These are phyloP conservation scores for Dolichoris vasculosae DNA, from an alignment of 1,140 invertebrate genomes.

Conservation along the genomic window DNA sequence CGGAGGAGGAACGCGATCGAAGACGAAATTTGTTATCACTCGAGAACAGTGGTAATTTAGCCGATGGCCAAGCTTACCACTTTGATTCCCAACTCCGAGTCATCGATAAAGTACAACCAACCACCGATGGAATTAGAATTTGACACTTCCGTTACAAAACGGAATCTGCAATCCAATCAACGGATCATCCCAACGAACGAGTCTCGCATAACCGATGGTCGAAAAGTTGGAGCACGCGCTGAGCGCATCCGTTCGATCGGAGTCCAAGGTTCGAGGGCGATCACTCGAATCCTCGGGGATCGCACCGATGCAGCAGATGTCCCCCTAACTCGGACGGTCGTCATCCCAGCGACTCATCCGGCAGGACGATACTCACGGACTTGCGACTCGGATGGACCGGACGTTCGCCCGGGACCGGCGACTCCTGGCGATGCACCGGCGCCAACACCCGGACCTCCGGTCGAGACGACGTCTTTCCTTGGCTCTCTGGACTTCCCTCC, in stretches of 20 bases:
- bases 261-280: background rate
- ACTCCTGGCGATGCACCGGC: constrained; percentile 58
- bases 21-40: no score
- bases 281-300: constrained; percentile 28
- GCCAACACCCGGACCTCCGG: constrained; percentile 69
- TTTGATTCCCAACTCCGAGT: background rate
- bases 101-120: background rate
- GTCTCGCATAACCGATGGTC: no score
- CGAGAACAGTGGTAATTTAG: no score
- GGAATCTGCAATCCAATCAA: background rate
- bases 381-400: constrained; percentile 59
- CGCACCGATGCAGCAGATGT: constrained; percentile 66
- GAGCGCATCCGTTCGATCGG: background rate
- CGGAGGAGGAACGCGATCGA: no score
- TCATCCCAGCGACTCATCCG: constrained; percentile 69
- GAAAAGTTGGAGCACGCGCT: background rate
- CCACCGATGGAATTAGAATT: background rate
- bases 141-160: background rate
- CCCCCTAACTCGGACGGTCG: constrained; percentile 58
- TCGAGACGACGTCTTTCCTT: constrained; percentile 47
- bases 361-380: constrained; percentile 71
- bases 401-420: constrained; percentile 17
- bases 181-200: background rate
- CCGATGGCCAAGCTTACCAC: no score
- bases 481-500: background rate